These are phyloP conservation scores for Geotrupes spiniger DNA, from an alignment of 2,888 invertebrate species.

Conservation along the genomic window DNA sequence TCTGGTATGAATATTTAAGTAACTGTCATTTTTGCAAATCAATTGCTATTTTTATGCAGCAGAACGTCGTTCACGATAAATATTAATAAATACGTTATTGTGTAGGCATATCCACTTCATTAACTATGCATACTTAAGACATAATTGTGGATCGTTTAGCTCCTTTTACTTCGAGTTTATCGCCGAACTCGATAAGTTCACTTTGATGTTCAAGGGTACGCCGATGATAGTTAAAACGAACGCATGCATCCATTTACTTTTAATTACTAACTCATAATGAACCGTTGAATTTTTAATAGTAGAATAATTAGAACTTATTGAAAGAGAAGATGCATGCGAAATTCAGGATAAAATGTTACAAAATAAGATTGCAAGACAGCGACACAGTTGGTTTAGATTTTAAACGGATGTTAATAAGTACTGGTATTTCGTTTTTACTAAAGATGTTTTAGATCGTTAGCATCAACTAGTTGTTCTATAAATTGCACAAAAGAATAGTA, in stretches of 20 bases:
- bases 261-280: slow-evolving; percentile 12
- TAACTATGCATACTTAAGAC: slow-evolving; percentile 5
- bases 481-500: too few relatives aligned
- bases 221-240: slow-evolving; percentile 12
- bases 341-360: too few relatives aligned
- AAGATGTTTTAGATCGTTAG: too few relatives aligned
- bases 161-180: slow-evolving; percentile 18
- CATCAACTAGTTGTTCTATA: too few relatives aligned
- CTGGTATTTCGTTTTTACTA: too few relatives aligned
- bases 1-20: slow-evolving; percentile 2
- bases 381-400: too few relatives aligned
- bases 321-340: too few relatives aligned
- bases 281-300: too few relatives aligned
- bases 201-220: slow-evolving; percentile 17
- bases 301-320: too few relatives aligned
- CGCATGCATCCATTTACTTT: slow-evolving; percentile 17
- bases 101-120: slow-evolving; percentile 10
- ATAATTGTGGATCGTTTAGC: slow-evolving; percentile 4
- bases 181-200: slow-evolving; percentile 18
- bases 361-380: too few relatives aligned
- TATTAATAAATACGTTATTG: slow-evolving; percentile 17
- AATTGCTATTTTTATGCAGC: slow-evolving; percentile 9
- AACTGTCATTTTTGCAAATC: slow-evolving; percentile 7
- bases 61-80: slow-evolving; percentile 10
- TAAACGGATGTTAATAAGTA: too few relatives aligned